Evolutionary conservation across 2,113 vertebrate species (phyloP), one percentile per base, ranked within the genome.

Genomic region (Pollachius pollachius): DNA sequence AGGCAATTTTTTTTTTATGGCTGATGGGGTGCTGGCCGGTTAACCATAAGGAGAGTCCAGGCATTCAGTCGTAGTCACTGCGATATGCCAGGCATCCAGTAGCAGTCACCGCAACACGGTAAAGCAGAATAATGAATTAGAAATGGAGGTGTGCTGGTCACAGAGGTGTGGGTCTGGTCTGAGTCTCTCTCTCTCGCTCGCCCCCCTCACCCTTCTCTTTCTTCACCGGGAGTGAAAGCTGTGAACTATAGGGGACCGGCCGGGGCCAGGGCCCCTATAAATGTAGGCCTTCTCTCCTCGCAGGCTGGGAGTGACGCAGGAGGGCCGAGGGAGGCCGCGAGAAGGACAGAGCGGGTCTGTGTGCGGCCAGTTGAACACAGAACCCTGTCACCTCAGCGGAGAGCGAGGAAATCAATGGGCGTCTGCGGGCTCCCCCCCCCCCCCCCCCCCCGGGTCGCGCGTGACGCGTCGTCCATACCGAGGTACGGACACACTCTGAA

Each of bases 281-380:
- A 92, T 89, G 86, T 85, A 87, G 73, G 75, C 86, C 83, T 89
- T 89, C 85, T 86, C 81, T 34, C 30, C 85, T 62, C 85, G 80
- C 23, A 78, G 83, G 87, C 82, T 77, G 82, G 81, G 77, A 84
- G 81, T 91, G 89, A 91, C 84, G 89, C 86, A 89, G 81, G 81
- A 83, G 82, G 72, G 64, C 69, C 57, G 69, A 81, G 66, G 69
- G 83, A 84, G 84, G 83, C 69, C 0, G 64, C 78, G 52, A 74
- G 67, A 16, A 62, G 85, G 79, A 92, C 85, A 90, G 86, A 86
- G 85, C 72, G 60, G 74, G 77, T 84, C 88, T 71, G 67, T 90
- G 89, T 90, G 86, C 78, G 69, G 67, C 17, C 73, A 81, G 84
- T 84, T 87, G 85, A 81, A 81, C 82, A 78, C 84, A 88, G 84